Base-by-base conservation (phyloP, 1,140 invertebrate genomes). In the Atta texana region DNA sequence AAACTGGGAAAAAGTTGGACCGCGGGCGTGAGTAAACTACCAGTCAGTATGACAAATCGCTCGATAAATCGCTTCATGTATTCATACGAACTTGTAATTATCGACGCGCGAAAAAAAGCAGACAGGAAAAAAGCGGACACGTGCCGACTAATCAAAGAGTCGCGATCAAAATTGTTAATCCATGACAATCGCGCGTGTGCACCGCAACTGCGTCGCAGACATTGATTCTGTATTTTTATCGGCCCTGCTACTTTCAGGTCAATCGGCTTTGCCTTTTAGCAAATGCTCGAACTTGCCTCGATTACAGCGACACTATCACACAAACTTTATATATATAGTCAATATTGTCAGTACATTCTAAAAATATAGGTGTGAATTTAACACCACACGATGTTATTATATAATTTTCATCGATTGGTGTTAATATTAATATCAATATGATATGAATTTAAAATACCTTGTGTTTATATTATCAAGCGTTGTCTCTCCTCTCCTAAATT, bases 121-220 rank as follows among this genome's bases (percentile, higher is more conserved):
- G 6, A 16, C 5, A 18, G 4, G 16, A 39, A 21, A 53, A 64
- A 77, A 39, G 31, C n/a, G 1, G 31, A 5, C n/a, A 6, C 12
- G n/a, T 24, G 39, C 28, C 21, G 44, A 31, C 59, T 31, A 78
- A 78, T 64, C 61, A 77, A 85, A 85, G n/a, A 49, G 6, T 31
- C 55, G 39, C 24, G 14, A 85, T 85, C 78, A 78, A 78, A 85
- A 85, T 85, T 78, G 74, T 85, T 85, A 78, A 78, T 85, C 68
- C 49, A 61, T 49, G 72, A 10, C 16, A 16, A 64, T 81, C 18
- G 64, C 31, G n/a, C n/a, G 39, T n/a, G 18, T 34, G 31, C 28
- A 34, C 0, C 28, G 12, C 34, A 53, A 6, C 16, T 57, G 66
- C n/a, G n/a, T 24, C 6, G 12, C 12, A n/a, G 21, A 24, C 21